A percentile compares a stretch with the other conserved stretches of the same genome.
Conservation (phyloP, 1,140 invertebrate species). For the Eulimnadia texana region DNA sequence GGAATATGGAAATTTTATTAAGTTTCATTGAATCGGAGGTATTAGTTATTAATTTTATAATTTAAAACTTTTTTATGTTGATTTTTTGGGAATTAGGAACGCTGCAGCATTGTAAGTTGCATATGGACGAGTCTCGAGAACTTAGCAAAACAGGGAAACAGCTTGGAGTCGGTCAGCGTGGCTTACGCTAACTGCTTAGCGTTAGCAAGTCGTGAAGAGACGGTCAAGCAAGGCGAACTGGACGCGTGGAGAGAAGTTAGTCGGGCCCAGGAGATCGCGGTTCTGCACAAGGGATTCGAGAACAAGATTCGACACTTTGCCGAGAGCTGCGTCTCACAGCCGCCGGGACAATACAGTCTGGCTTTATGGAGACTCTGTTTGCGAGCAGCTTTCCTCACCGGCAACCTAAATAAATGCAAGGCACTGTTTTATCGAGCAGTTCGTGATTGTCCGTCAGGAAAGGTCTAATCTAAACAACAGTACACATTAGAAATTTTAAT, state of each 20-base stretch:
- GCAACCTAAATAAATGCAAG: constrained; percentile 6
- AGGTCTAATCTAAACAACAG: constrained; percentile 19
- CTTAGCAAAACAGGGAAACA: not conserved
- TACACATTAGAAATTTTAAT: not conserved
- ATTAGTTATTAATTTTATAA: not conserved
- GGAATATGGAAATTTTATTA: not conserved
- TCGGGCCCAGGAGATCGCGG: not conserved
- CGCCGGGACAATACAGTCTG: constrained; percentile 2
- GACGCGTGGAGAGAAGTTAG: not conserved
- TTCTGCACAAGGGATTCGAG: not conserved
- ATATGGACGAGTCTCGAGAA: not conserved
- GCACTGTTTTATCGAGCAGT: constrained; percentile 28
- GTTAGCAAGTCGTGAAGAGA: not conserved
- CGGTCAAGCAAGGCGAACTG: not conserved
- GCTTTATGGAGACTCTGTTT: constrained; percentile 11
- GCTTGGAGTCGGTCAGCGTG: not conserved
- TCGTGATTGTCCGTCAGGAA: constrained; percentile 30
- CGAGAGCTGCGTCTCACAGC: constrained; percentile 8
- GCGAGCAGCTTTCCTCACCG: constrained; percentile 3
- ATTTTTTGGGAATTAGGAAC: not conserved
- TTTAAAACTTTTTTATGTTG: not conserved
- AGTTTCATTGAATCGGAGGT: constrained; percentile 3
- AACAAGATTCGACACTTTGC: constrained; percentile 4
- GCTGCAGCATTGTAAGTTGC: constrained; percentile 6
- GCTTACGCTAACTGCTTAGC: not conserved